Evolutionary conservation across 2,888 invertebrate genomes (phyloP), one percentile per base, ranked within the genome.

Genomic region (Macrophya annulata): DNA sequence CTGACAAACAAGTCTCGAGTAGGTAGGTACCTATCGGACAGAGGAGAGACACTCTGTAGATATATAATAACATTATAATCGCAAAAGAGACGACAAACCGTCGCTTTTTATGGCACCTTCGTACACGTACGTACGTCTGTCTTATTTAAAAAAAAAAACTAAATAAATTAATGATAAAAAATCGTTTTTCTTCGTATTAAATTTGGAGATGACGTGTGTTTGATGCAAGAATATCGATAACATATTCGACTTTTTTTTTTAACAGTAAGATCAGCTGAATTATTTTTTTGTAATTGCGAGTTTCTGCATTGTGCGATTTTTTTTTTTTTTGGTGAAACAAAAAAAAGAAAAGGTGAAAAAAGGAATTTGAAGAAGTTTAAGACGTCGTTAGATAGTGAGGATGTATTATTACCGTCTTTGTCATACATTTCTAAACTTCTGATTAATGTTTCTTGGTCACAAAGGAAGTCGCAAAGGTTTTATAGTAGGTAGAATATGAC

Each of bases 381-480:
- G 43, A 71, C 71, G 40, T 40, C 40, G 71, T 37, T 40, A 17
- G n/a, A n/a, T 71, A n/a, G 5, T 43, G 0, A n/a, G 43, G 71
- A 40, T 72, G 40, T 40, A 25, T 21, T 59, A 31, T 65, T 65
- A 10, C n/a, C 40, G 71, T 15, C 8, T 17, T 72, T 43, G 71
- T 72, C 43, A 43, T 43, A 43, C 71, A 5, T 48, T 4, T 43
- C 71, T 72, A n/a, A n/a, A n/a, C 43, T 43, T 72, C 21, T 72
- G 37, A 43, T 72, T 72, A 43, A 40, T 72, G 43, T 72, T 43
- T 5, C 43, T 72, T 40, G 37, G 43, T 40, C 71, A 40, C 40
- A 71, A 71, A 40, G 40, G 71, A 71, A 40, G 40, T 71, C 71
- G n/a, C n/a, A n/a, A n/a, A n/a, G n/a, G n/a, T n/a, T n/a, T n/a